These are phyloP conservation scores for Gila orcuttii DNA, from an alignment of 2,113 vertebrate species.

Conservation along the genomic window DNA sequence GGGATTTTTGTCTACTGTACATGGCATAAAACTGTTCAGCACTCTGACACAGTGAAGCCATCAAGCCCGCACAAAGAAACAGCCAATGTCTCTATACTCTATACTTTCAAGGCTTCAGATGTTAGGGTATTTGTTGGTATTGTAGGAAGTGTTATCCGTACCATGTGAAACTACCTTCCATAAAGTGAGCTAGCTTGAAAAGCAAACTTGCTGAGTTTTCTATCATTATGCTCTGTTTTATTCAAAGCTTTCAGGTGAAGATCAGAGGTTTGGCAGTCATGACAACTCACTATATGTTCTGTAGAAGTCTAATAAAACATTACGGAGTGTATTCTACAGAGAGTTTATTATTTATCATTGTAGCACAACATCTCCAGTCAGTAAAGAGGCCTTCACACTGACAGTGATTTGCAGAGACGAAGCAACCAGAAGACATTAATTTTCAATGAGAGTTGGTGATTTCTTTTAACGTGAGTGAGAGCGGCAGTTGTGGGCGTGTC, in stretches of 20 bases:
- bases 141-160: slow-evolving; percentile 11
- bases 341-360: slow-evolving; percentile 28
- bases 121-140: not conserved
- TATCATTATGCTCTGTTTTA: slow-evolving; percentile 26
- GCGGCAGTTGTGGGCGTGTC: slow-evolving; percentile 3
- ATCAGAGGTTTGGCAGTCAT: slow-evolving; percentile 26
- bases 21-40: slow-evolving; percentile 4
- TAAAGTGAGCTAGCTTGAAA: slow-evolving; percentile 28
- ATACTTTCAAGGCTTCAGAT: slow-evolving; percentile 33
- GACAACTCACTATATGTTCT: slow-evolving; percentile 27
- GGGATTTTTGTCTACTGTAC: not conserved
- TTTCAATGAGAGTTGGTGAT: slow-evolving; percentile 7
- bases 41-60: not conserved
- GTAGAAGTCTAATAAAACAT: slow-evolving; percentile 22
- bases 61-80: slow-evolving; percentile 4
- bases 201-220: slow-evolving; percentile 5
- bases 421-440: slow-evolving; percentile 1
- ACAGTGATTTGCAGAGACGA: slow-evolving; percentile 4
- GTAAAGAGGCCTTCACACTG: not conserved
- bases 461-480: not conserved
- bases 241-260: slow-evolving; percentile 33
- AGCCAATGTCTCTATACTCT: slow-evolving; percentile 2
- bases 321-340: slow-evolving; percentile 8
- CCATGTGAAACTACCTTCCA: slow-evolving; percentile 4
- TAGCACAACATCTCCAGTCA: not conserved